Conservation (phyloP, 2,888 invertebrate genomes). For the Agrochola macilenta region DNA sequence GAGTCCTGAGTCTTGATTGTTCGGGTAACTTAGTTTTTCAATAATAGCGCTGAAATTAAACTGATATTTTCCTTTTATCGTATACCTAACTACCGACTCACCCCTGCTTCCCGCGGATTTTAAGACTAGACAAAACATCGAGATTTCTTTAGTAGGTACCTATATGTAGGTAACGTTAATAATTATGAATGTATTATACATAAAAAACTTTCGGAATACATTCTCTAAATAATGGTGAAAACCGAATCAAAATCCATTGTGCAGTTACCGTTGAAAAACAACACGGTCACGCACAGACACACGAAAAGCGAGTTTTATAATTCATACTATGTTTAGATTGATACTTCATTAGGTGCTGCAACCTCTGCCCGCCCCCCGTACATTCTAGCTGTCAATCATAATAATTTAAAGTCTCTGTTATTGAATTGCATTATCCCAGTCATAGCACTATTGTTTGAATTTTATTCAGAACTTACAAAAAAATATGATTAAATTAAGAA, state of each 20-base stretch:
- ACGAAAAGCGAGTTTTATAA: not conserved
- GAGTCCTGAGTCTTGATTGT: not conserved
- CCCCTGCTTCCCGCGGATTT: not conserved
- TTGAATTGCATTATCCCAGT: not conserved
- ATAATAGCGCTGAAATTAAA: not conserved
- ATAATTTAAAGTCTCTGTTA: not conserved
- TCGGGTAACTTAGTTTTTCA: not conserved
- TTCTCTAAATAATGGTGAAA: not conserved
- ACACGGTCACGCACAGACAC: not conserved
- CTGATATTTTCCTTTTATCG: not conserved
- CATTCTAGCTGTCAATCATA: too few species aligned
- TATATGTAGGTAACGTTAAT: not conserved
- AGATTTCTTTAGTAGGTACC: not conserved
- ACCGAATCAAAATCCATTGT: not conserved
- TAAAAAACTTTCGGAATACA: not conserved
- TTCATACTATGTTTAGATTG: not conserved
- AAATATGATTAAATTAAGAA: constrained; percentile 15
- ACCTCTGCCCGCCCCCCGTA: too few species aligned
- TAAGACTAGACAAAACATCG: not conserved
- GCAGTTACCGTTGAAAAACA: not conserved
- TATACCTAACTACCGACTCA: not conserved
- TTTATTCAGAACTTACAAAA: not conserved
- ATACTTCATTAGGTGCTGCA: too few species aligned
- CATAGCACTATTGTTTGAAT: not conserved
- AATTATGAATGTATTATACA: not conserved